Evolutionary conservation across 2,113 vertebrate species (phyloP).

Genomic region (Pardalotus punctatus): DNA sequence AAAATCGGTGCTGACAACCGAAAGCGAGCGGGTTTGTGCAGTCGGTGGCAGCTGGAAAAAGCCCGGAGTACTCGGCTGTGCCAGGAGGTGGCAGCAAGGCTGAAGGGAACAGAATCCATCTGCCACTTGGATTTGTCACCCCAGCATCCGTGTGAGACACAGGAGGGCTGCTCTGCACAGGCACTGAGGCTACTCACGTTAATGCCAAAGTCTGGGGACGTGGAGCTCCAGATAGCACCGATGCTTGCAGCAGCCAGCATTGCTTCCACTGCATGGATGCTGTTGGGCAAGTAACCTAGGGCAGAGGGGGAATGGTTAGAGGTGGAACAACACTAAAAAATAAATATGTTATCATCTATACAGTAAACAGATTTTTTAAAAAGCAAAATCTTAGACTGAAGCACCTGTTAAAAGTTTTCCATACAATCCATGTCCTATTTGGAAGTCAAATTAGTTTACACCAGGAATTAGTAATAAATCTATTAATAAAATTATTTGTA

Average conservation of each 20-base stretch:
- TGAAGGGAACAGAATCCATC: neutral
- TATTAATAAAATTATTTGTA: neutral
- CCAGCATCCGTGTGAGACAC: accelerated
- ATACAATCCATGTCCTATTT: accelerated
- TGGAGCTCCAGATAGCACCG: conserved; percentile 94
- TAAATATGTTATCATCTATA: accelerated
- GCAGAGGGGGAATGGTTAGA: neutral
- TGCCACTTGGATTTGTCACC: accelerated
- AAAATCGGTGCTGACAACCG: neutral
- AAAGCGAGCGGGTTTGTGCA: accelerated
- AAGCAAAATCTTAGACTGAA: neutral
- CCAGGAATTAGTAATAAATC: neutral
- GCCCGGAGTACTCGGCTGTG: neutral
- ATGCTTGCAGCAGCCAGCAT: conserved; percentile 94
- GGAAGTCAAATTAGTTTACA: neutral
- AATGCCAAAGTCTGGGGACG: conserved; percentile 93
- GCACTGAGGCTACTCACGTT: conserved; percentile 79
- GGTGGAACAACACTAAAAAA: neutral
- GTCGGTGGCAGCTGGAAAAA: neutral
- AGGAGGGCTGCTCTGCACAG: accelerated
- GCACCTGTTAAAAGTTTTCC: neutral
- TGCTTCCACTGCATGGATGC: conserved; percentile 86
- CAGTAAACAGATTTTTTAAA: neutral
- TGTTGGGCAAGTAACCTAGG: conserved; percentile 91
- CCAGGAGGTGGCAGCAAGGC: neutral